Evolutionary conservation across 2,888 invertebrate genomes (phyloP).

Genomic region (Pyrochroa serraticornis): DNA sequence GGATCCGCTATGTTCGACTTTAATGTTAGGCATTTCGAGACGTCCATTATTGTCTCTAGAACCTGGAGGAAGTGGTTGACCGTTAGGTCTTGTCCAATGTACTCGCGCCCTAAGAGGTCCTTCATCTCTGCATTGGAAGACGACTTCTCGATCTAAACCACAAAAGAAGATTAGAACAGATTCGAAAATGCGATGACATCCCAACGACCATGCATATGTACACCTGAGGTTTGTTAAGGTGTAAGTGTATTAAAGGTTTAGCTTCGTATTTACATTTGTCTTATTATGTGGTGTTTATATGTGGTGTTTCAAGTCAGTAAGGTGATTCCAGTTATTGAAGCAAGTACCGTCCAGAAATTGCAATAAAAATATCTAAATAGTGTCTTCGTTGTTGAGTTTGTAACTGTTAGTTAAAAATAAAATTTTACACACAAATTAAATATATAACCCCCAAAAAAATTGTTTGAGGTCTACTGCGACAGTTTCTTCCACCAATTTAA

Average conservation of each 20-base stretch:
- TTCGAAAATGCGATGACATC: not conserved
- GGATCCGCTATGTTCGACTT: conserved; percentile 75
- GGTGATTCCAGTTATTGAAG: not conserved
- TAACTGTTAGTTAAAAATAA: too few species aligned
- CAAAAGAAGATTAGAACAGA: not conserved
- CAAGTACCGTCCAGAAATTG: too few species aligned
- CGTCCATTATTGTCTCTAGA: conserved; percentile 78
- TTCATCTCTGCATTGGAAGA: conserved; percentile 92
- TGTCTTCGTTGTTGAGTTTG: too few species aligned
- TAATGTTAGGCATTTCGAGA: conserved; percentile 83
- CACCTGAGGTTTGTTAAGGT: conserved; percentile 7
- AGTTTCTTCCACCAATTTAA: too few species aligned
- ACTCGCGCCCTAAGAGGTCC: conserved; percentile 79
- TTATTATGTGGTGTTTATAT: conserved; percentile 9
- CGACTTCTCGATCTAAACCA: conserved; percentile 82
- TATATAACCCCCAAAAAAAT: too few species aligned
- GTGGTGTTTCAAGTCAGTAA: conserved; percentile 4
- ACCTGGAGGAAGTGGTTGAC: conserved; percentile 75
- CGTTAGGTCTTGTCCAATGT: conserved; percentile 75
- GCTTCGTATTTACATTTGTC: conserved; percentile 5
- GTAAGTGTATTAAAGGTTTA: conserved; percentile 14
- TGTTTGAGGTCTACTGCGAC: too few species aligned
- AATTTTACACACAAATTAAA: too few species aligned
- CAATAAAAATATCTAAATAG: too few species aligned
- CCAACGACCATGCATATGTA: conserved; percentile 14